Evolutionary conservation across 2,797 vertebrate genomes (phyloP).

Genomic region (Muscicapa comitata): DNA sequence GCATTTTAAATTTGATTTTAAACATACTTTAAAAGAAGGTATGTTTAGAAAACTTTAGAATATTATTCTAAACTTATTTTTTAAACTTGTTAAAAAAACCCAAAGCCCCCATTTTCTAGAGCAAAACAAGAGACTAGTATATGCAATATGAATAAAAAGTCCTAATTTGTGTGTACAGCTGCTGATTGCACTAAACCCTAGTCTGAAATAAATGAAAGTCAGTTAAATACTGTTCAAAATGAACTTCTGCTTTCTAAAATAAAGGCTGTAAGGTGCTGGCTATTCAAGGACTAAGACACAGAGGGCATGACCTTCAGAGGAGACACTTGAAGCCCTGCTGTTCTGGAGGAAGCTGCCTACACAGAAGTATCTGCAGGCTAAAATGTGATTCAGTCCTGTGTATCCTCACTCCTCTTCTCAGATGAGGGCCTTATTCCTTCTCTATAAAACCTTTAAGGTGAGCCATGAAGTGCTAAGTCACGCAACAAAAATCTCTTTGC

Average conservation of each 20-base stretch:
- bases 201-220: neutral
- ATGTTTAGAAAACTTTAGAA: neutral
- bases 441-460: rapidly evolving
- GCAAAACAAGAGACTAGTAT: neutral
- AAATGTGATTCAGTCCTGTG: neutral
- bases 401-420: neutral
- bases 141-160: neutral
- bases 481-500: neutral
- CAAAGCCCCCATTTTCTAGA: neutral
- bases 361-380: neutral
- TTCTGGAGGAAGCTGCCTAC: neutral
- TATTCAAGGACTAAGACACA: neutral
- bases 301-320: neutral
- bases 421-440: neutral
- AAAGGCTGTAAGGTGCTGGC: neutral
- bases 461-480: neutral
- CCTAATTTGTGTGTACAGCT: neutral
- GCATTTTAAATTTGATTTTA: neutral
- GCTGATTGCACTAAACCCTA: neutral
- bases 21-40: neutral
- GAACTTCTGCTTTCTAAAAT: neutral
- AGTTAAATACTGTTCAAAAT: neutral
- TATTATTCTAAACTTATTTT: neutral
- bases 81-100: neutral
- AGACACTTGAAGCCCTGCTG: neutral